These are phyloP conservation scores for Ypsolopha scabrella DNA, from an alignment of 2,888 invertebrate genomes.

Conservation along the genomic window DNA sequence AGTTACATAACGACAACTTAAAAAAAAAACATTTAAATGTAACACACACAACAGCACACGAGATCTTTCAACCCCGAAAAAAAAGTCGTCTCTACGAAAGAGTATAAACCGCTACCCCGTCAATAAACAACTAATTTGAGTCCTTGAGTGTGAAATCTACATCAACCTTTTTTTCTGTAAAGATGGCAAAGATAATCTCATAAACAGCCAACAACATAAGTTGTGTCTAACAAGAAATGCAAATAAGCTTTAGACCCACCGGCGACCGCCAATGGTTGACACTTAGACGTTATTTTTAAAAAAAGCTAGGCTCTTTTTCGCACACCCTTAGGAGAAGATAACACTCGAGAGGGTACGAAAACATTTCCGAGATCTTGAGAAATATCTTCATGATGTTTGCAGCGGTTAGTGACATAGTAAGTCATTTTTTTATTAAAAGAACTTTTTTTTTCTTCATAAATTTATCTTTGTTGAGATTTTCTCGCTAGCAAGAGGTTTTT, in stretches of 20 bases:
- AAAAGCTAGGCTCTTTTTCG: conserved; percentile 26
- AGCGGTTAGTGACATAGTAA: conserved; percentile 1
- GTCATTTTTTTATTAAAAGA: neutral
- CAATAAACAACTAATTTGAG: neutral
- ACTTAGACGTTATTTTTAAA: conserved; percentile 10
- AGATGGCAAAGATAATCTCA: conserved; percentile 9
- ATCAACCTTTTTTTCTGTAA: neutral
- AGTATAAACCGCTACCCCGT: neutral
- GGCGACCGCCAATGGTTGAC: conserved; percentile 49
- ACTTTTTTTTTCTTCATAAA: neutral
- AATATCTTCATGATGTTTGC: neutral
- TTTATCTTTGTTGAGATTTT: neutral
- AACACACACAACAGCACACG: no score
- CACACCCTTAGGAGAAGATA: conserved; percentile 54
- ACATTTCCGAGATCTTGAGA: neutral
- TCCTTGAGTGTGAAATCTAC: no score
- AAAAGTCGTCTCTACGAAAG: no score
- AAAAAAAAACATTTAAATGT: no score
- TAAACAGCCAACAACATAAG: conserved; percentile 35
- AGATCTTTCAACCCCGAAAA: no score
- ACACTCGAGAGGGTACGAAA: conserved; percentile 24
- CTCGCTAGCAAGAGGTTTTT: no score
- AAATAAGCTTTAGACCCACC: conserved; percentile 35
- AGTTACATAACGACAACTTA: no score
- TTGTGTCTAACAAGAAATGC: conserved; percentile 24